Conservation (phyloP, 2,113 vertebrate species). For the Platanista minor region DNA sequence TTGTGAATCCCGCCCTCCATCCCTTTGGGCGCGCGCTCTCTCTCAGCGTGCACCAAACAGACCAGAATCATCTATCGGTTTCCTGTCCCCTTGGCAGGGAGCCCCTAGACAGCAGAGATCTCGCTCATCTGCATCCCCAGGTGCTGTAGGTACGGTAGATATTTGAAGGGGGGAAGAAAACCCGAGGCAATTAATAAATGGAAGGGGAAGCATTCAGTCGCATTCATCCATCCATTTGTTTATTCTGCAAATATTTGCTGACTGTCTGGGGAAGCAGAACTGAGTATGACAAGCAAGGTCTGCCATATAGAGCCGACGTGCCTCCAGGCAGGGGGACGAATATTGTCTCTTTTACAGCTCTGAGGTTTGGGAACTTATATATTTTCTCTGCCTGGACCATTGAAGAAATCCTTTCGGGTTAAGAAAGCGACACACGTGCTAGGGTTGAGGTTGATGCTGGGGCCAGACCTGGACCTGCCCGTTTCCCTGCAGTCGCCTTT, state of each 20-base stretch:
- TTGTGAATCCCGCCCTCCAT: background rate
- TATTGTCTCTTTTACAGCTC: background rate
- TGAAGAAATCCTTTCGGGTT: background rate
- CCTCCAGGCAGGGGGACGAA: background rate
- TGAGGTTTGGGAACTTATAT: background rate
- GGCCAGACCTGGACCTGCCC: background rate
- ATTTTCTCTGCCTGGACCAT: background rate
- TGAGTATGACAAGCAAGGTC: background rate
- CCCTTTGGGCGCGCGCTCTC: background rate
- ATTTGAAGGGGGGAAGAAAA: background rate
- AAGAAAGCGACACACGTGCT: background rate
- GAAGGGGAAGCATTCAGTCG: background rate
- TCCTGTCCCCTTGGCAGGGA: background rate
- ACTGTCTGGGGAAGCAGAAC: background rate
- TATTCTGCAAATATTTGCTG: background rate
- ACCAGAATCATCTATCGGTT: background rate
- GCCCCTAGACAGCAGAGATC: background rate
- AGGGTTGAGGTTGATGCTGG: background rate
- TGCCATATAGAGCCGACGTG: background rate
- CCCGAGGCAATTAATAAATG: background rate
- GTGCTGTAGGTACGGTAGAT: too few species aligned
- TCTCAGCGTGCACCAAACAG: background rate
- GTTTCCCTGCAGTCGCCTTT: rapidly evolving
- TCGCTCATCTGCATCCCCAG: background rate
- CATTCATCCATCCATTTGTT: background rate